Conservation (phyloP, 2,888 invertebrate species). For the Chrysopilus asiliformis region DNA sequence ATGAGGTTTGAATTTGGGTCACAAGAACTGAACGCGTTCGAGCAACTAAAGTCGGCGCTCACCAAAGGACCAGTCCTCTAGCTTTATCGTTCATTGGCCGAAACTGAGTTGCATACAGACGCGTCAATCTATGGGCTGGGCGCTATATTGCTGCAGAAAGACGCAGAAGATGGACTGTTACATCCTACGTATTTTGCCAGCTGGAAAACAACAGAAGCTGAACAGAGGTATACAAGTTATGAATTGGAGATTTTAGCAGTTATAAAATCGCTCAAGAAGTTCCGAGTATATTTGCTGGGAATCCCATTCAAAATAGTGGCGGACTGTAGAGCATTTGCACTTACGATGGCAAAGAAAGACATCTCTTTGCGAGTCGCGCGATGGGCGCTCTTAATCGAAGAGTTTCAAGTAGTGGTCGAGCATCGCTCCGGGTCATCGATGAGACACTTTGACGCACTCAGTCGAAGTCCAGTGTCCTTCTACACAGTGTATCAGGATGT, state of each 20-base stretch:
- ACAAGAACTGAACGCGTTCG: slow-evolving; percentile 19
- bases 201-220: slow-evolving; percentile 8
- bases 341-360: slow-evolving; percentile 5
- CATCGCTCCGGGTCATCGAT: slow-evolving; percentile 1
- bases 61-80: slow-evolving; percentile 17
- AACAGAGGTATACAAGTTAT: slow-evolving; percentile 7
- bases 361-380: slow-evolving; percentile 1
- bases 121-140: slow-evolving; percentile 15
- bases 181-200: too few species aligned
- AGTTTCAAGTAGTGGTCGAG: too few species aligned
- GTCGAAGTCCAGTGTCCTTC: neutral
- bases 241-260: slow-evolving; percentile 11
- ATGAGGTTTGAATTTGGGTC: slow-evolving; percentile 10
- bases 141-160: slow-evolving; percentile 18
- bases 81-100: slow-evolving; percentile 17
- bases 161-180: slow-evolving; percentile 9
- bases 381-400: slow-evolving; percentile 4
- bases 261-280: slow-evolving; percentile 6
- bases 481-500: neutral
- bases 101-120: slow-evolving; percentile 21
- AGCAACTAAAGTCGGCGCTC: slow-evolving; percentile 5
- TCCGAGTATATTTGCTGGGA: slow-evolving; percentile 9
- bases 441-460: neutral
- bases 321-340: slow-evolving; percentile 7
- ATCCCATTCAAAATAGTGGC: slow-evolving; percentile 6